Conservation (phyloP, 2,888 invertebrate species). For the Archips xylosteana region DNA sequence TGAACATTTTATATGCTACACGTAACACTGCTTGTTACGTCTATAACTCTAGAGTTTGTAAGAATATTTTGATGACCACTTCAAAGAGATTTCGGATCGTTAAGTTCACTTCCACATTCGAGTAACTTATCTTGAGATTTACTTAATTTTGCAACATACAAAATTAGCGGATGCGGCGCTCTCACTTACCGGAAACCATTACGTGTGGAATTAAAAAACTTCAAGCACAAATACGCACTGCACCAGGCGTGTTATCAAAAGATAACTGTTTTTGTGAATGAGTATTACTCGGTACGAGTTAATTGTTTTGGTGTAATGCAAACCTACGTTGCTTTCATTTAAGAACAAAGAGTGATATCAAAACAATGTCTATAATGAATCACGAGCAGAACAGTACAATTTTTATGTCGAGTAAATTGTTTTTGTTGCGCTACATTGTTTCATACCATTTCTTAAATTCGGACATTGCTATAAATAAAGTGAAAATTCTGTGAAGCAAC, state of each 20-base stretch:
- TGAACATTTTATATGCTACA: background rate
- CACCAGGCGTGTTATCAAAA: slow-evolving; percentile 3
- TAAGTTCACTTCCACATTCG: background rate
- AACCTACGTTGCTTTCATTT: slow-evolving; percentile 7
- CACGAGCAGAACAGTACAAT: background rate
- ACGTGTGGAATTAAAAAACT: background rate
- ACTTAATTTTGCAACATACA: background rate
- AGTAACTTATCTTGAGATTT: background rate
- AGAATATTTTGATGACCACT: background rate
- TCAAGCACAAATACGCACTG: background rate
- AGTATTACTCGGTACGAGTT: background rate
- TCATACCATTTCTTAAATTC: background rate
- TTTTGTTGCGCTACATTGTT: background rate
- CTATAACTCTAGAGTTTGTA: background rate
- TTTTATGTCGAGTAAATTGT: background rate
- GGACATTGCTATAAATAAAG: background rate
- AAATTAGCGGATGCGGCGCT: background rate
- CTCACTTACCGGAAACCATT: slow-evolving; percentile 10
- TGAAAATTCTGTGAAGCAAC: no score
- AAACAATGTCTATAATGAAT: slow-evolving; percentile 6
- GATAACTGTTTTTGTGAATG: slow-evolving; percentile 4
- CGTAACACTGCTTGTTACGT: background rate
- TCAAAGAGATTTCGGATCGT: background rate
- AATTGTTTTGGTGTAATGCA: slow-evolving; percentile 19
- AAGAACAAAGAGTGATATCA: slow-evolving; percentile 17